Base-by-base conservation (phyloP, 2,113 vertebrate species). In the Oreochromis aureus region DNA sequence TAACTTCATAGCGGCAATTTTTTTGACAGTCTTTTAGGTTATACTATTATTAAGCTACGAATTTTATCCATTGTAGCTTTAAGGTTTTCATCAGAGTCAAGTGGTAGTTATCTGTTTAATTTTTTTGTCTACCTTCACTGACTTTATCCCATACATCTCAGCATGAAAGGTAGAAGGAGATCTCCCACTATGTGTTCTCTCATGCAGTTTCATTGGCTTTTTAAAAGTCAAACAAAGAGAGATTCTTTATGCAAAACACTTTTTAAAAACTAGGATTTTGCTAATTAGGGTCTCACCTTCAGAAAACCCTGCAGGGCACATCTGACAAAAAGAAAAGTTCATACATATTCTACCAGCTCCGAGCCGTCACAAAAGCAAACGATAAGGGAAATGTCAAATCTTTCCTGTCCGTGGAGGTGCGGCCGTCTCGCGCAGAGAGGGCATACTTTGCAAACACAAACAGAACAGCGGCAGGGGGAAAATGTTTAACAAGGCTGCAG, bases 401-500 rank as follows among this genome's bases (percentile, higher is more conserved):
- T 41, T 61, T 89, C 12, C 5, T 80, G 18, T 12, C 36, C 39
- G 24, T n/a, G 79, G 63, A 53, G 63, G 76, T 55, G 36, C 71
- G 2, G 6, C 51, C 61, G 51, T 84, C 34, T 86, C 53, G 59
- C 3, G n/a, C 36, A 39, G 69, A 16, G 53, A 34, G 61, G 78
- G 79, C 48, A 34, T 18, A 66, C 30, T 83, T 61, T 53, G 18
- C 78, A 73, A 85, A 82, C 69, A 82, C 84, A 88, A 87, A 88
- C 83, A 84, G 82, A 82, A 53, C 71, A 55, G 13, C 18, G 56
- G 41, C 11, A 7, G n/a, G 80, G 78, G 27, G 46, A 34, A 87
- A 59, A 61, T 59, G 48, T 89, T 82, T 58, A 87, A 85, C 71
- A 80, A 85, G 84, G 87, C 46, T 89, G 63, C 55, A 78, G 36